These are phyloP conservation scores for Synanthedon andrenaeformis DNA, from an alignment of 2,888 invertebrate species.

Conservation along the genomic window DNA sequence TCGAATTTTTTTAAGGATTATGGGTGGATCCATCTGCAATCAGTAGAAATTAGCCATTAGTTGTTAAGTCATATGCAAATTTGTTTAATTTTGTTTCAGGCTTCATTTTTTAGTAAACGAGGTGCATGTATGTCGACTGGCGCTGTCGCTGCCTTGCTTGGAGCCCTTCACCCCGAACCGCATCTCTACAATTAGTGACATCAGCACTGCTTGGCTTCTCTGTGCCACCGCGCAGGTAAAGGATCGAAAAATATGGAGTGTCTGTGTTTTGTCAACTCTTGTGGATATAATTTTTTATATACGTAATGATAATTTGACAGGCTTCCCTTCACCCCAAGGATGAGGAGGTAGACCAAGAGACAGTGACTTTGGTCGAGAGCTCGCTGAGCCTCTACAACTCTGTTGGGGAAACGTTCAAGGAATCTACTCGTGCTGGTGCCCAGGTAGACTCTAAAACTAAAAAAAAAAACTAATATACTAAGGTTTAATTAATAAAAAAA, in stretches of 20 bases:
- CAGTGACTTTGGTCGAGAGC: slow-evolving; percentile 87
- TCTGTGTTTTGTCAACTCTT: not conserved
- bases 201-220: slow-evolving; percentile 87
- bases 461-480: no score
- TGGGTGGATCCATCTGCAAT: no score
- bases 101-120: slow-evolving; percentile 86
- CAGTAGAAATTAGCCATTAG: no score
- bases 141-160: slow-evolving; percentile 85
- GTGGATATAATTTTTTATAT: not conserved
- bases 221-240: slow-evolving; percentile 78
- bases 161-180: slow-evolving; percentile 90
- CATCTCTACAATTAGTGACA: slow-evolving; percentile 82
- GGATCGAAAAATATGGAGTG: not conserved
- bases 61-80: no score
- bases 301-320: slow-evolving; percentile 15
- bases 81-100: slow-evolving; percentile 39
- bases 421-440: slow-evolving; percentile 88
- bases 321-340: slow-evolving; percentile 66
- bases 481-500: not conserved
- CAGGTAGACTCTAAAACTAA: slow-evolving; percentile 64
- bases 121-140: slow-evolving; percentile 84
- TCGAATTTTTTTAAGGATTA: no score
- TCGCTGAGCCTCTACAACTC: slow-evolving; percentile 87
- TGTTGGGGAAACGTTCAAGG: slow-evolving; percentile 83
- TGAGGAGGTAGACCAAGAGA: slow-evolving; percentile 87